Conservation (phyloP, 2,888 invertebrate species). For the Drosophila subsilvestris region DNA sequence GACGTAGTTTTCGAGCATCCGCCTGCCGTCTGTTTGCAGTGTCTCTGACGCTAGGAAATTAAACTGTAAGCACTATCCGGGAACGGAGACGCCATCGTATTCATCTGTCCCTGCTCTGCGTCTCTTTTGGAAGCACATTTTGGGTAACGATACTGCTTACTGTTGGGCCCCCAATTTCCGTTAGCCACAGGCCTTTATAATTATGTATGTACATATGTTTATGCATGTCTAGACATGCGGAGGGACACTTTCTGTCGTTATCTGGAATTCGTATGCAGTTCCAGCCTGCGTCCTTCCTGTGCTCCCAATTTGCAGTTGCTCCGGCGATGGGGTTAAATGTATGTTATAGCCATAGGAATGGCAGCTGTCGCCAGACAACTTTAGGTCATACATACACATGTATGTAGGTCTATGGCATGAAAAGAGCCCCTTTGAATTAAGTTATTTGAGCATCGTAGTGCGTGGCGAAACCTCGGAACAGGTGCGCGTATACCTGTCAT, state of each 20-base stretch:
- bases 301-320: slow-evolving; percentile 21
- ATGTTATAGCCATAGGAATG: not conserved
- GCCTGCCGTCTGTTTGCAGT: slow-evolving; percentile 45
- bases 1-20: slow-evolving; percentile 56
- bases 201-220: slow-evolving; percentile 39
- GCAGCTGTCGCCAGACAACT: not conserved
- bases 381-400: no score
- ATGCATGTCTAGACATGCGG: slow-evolving; percentile 27
- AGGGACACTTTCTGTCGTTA: slow-evolving; percentile 24
- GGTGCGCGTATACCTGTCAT: no score
- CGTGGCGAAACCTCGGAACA: not conserved
- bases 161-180: slow-evolving; percentile 56
- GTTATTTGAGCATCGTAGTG: no score
- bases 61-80: slow-evolving; percentile 72
- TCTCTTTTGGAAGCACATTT: slow-evolving; percentile 1
- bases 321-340: not conserved
- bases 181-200: slow-evolving; percentile 49
- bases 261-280: slow-evolving; percentile 38
- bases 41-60: slow-evolving; percentile 58
- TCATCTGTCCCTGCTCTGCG: no score
- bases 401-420: no score
- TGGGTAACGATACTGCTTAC: slow-evolving; percentile 6
- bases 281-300: slow-evolving; percentile 33
- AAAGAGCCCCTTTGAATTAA: no score
- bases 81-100: slow-evolving; percentile 26